These are phyloP conservation scores for Euura saliciscinereae DNA, from an alignment of 1,140 invertebrate species.

Conservation along the genomic window DNA sequence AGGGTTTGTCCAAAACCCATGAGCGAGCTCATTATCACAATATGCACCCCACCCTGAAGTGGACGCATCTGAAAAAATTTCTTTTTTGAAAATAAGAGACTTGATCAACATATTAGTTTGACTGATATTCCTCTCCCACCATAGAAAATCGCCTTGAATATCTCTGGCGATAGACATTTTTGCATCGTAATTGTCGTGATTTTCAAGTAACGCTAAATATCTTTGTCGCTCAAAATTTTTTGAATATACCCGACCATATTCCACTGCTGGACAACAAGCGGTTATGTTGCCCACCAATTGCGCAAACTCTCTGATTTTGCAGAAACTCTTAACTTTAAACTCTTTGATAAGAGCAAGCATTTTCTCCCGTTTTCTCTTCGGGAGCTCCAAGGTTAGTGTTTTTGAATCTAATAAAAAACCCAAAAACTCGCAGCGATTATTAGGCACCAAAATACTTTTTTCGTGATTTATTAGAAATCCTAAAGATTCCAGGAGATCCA, in stretches of 20 bases:
- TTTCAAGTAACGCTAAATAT: neutral
- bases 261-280: slow-evolving; percentile 8
- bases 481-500: slow-evolving; percentile 10
- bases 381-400: slow-evolving; percentile 7
- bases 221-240: neutral
- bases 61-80: neutral
- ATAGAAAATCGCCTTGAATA: neutral
- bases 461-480: slow-evolving; percentile 8
- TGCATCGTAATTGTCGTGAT: neutral
- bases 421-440: no score
- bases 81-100: neutral
- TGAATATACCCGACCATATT: neutral
- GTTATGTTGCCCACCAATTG: no score
- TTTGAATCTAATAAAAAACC: no score
- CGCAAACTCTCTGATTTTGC: slow-evolving; percentile 12
- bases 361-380: slow-evolving; percentile 8
- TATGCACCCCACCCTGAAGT: no score
- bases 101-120: neutral
- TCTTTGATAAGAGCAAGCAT: neutral
- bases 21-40: no score
- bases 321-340: slow-evolving; percentile 4
- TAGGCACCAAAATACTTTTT: slow-evolving; percentile 15
- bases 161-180: neutral
- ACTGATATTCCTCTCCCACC: neutral
- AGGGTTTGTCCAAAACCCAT: neutral